These are phyloP conservation scores for Hiodon alosoides DNA, from an alignment of 2,113 vertebrate species.

Conservation along the genomic window DNA sequence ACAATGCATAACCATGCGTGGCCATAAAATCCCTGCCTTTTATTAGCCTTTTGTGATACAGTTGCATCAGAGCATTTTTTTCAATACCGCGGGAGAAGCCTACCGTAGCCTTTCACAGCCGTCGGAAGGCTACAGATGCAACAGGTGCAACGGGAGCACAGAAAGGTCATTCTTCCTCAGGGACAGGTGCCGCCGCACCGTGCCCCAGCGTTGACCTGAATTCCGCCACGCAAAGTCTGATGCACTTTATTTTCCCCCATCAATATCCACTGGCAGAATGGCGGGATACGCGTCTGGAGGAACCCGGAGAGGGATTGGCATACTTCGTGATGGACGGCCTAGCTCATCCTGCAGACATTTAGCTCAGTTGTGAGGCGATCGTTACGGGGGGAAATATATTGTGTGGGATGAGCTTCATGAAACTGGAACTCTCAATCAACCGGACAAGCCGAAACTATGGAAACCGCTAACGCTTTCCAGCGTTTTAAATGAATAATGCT, in stretches of 20 bases:
- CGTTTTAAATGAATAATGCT: no score
- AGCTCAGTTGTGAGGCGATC: background rate
- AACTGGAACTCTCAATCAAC: no score
- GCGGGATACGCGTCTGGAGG: background rate
- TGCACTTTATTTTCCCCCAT: background rate
- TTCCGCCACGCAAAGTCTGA: background rate
- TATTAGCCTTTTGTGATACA: no score
- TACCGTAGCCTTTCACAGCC: background rate
- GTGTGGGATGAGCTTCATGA: no score
- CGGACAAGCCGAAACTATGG: no score
- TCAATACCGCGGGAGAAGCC: no score
- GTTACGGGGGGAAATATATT: no score
- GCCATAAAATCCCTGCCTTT: no score
- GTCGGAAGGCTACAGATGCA: background rate
- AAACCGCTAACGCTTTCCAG: no score
- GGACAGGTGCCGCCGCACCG: background rate
- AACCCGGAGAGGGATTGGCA: background rate
- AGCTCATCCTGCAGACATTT: background rate
- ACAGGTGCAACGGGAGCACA: slow-evolving; percentile 1
- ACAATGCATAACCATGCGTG: background rate
- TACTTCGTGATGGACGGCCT: background rate
- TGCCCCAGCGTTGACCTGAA: background rate
- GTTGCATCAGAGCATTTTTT: no score
- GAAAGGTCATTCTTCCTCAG: background rate
- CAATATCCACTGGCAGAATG: background rate